These are phyloP conservation scores for Oryzias javanicus DNA, from an alignment of 2,113 vertebrate species.

Conservation along the genomic window DNA sequence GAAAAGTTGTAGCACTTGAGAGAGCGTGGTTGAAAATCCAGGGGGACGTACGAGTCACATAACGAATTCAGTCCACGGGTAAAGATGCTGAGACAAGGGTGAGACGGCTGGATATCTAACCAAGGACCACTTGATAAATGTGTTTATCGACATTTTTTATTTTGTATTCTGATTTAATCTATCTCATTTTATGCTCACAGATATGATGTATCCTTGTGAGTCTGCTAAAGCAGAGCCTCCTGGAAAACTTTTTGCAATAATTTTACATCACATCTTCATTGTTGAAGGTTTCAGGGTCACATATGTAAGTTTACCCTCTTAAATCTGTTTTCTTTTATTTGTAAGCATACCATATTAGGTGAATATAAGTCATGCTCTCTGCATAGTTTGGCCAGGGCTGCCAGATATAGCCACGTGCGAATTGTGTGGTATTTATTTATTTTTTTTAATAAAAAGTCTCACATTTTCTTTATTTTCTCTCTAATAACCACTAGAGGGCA, in stretches of 20 bases:
- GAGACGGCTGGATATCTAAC: slow-evolving; percentile 20
- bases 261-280: neutral
- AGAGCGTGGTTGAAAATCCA: slow-evolving; percentile 21
- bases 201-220: neutral
- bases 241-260: neutral
- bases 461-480: too few relatives aligned
- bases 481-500: too few relatives aligned
- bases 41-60: slow-evolving; percentile 18
- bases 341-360: too few relatives aligned
- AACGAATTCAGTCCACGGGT: slow-evolving; percentile 36
- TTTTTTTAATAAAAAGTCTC: too few relatives aligned
- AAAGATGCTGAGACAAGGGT: slow-evolving; percentile 27
- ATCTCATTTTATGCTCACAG: neutral
- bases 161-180: neutral
- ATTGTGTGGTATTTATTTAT: too few relatives aligned
- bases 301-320: too few relatives aligned
- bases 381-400: too few relatives aligned
- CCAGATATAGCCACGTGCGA: too few relatives aligned
- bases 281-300: neutral
- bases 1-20: slow-evolving; percentile 35
- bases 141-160: neutral
- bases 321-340: too few relatives aligned
- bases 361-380: too few relatives aligned
- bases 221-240: neutral
- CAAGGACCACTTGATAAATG: neutral